These are phyloP conservation scores for Nerophis ophidion DNA, from an alignment of 2,113 vertebrate genomes.

Conservation along the genomic window DNA sequence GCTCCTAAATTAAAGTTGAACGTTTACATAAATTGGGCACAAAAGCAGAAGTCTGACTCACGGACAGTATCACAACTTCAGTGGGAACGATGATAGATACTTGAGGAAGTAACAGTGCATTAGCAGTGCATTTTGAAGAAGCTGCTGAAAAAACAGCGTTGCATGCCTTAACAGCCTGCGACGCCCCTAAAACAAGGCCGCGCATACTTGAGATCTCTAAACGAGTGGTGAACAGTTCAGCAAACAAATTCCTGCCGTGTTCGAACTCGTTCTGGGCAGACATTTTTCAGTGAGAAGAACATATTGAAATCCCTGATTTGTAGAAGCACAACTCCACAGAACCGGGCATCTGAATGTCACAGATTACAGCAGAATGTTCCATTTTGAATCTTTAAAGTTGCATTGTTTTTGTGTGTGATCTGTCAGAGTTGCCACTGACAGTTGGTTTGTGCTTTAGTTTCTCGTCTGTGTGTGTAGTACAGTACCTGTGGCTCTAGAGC, in stretches of 20 bases:
- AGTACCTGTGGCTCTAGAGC: too few species aligned
- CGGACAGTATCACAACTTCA: too few species aligned
- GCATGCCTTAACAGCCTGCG: conserved; percentile 19
- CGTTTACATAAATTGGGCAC: too few species aligned
- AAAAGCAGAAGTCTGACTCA: background rate
- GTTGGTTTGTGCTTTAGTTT: too few species aligned
- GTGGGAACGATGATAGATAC: background rate
- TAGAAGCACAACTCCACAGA: too few species aligned
- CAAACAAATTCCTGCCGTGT: conserved; percentile 5
- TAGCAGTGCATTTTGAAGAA: background rate
- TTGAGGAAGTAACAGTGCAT: background rate
- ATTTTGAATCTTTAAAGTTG: too few species aligned
- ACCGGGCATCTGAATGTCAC: too few species aligned
- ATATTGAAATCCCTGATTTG: background rate
- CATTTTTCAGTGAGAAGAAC: background rate
- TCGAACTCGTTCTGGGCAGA: background rate
- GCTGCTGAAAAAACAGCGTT: conserved; percentile 7
- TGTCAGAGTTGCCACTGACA: too few species aligned
- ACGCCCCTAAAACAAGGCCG: conserved; percentile 10
- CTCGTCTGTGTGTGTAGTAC: too few species aligned
- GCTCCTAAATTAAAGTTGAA: too few species aligned
- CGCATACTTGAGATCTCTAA: conserved; percentile 4
- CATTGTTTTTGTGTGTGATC: too few species aligned
- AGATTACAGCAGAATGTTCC: background rate
- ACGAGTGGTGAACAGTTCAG: conserved; percentile 1